A percentile compares a stretch with the other conserved stretches of the same genome.
These are phyloP conservation scores for Helicoverpa zea DNA, from an alignment of 1,140 invertebrate genomes.

Conservation along the genomic window DNA sequence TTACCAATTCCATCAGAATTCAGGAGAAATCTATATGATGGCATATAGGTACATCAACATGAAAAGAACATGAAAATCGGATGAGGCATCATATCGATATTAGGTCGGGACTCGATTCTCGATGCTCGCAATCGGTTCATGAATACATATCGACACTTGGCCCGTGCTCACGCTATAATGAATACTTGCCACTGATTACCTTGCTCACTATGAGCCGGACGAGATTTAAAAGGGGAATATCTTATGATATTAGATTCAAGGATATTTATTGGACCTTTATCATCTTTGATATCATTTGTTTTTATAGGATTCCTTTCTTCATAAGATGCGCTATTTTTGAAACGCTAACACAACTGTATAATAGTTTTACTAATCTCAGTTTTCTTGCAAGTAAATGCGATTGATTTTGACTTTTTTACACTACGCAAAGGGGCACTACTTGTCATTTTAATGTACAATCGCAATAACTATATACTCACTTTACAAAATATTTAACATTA, in stretches of 20 bases:
- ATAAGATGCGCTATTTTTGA: too few relatives aligned
- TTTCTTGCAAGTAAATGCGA: too few relatives aligned
- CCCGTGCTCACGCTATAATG: conserved; percentile 22
- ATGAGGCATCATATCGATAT: conserved; percentile 66
- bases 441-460: too few relatives aligned
- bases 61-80: conserved; percentile 57
- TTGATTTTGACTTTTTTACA: too few relatives aligned
- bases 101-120: conserved; percentile 59
- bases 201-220: background rate
- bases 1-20: background rate
- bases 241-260: background rate
- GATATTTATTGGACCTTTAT: background rate
- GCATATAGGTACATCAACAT: conserved; percentile 8
- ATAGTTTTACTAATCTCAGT: too few relatives aligned
- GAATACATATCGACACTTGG: conserved; percentile 64
- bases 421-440: background rate
- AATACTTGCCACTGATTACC: conserved; percentile 31
- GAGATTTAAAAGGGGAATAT: background rate
- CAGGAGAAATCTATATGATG: background rate
- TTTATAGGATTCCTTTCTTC: too few relatives aligned
- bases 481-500: background rate
- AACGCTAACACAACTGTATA: too few relatives aligned
- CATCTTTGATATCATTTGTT: background rate
- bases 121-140: conserved; percentile 66
- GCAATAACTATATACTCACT: too few relatives aligned